Conservation (phyloP, 2,888 invertebrate species). For the Troglohyphantes excavatus region DNA sequence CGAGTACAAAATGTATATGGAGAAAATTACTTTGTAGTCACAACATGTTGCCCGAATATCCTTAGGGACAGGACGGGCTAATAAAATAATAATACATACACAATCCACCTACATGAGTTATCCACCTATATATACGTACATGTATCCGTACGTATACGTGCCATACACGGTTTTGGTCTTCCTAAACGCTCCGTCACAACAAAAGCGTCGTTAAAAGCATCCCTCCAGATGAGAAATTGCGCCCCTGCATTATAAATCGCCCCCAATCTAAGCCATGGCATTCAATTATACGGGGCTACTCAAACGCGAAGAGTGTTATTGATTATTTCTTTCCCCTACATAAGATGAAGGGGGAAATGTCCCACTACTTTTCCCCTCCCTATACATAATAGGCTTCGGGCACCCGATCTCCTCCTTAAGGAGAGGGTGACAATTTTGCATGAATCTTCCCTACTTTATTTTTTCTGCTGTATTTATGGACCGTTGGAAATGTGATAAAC, state of each 20-base stretch:
- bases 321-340: slow-evolving; percentile 30
- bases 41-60: no score
- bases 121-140: no score
- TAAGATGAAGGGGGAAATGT: slow-evolving; percentile 14
- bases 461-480: background rate
- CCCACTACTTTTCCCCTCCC: background rate
- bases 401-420: background rate
- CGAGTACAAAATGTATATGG: no score
- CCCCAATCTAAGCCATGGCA: slow-evolving; percentile 22
- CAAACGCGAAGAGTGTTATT: slow-evolving; percentile 20
- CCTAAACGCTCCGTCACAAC: background rate
- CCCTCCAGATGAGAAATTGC: slow-evolving; percentile 21
- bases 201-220: slow-evolving; percentile 27
- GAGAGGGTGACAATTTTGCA: slow-evolving; percentile 31
- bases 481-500: slow-evolving; percentile 21
- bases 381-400: background rate
- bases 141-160: no score
- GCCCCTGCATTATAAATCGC: slow-evolving; percentile 27
- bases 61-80: no score
- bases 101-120: no score
- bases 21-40: no score
- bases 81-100: no score
- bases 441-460: slow-evolving; percentile 32
- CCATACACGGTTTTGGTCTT: no score
- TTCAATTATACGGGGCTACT: slow-evolving; percentile 37